Conservation (phyloP, 1,140 invertebrate genomes). For the Megalopta genalis region DNA sequence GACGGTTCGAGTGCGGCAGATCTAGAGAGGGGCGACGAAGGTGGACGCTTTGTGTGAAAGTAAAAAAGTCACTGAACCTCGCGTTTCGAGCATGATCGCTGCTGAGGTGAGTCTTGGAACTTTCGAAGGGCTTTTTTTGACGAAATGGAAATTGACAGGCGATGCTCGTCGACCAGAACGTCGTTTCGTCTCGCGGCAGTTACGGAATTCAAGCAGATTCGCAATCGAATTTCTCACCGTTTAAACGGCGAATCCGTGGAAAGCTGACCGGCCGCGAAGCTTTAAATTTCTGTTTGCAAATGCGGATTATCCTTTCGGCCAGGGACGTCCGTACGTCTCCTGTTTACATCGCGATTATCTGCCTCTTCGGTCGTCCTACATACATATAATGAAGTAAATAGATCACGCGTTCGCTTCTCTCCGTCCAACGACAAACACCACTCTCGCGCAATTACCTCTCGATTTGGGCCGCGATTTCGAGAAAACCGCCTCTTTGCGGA, state of each 20-base stretch:
- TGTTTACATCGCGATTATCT: constrained; percentile 48
- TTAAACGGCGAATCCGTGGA: not conserved
- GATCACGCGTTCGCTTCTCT: constrained; percentile 33
- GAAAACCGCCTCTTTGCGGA: not conserved
- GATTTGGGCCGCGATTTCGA: not conserved
- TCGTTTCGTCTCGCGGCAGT: no score
- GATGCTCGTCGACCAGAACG: no score
- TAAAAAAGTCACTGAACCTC: not conserved
- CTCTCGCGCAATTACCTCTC: constrained; percentile 12
- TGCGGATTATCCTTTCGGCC: constrained; percentile 42
- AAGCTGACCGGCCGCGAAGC: not conserved
- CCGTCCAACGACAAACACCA: constrained; percentile 11
- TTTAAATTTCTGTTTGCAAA: constrained; percentile 57
- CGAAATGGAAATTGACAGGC: not conserved
- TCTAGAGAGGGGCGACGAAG: not conserved
- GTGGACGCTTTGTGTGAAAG: not conserved
- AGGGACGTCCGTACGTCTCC: constrained; percentile 3
- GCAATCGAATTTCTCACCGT: not conserved
- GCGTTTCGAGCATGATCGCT: not conserved
- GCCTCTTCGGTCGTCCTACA: constrained; percentile 23
- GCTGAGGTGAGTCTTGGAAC: constrained; percentile 15
- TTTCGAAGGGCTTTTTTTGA: not conserved
- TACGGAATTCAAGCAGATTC: no score
- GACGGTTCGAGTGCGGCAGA: not conserved
- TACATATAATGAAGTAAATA: constrained; percentile 46